A percentile compares a stretch with the other conserved stretches of the same genome.
These are phyloP conservation scores for Drosophila nikananu DNA, from an alignment of 1,140 invertebrate species.

Conservation along the genomic window DNA sequence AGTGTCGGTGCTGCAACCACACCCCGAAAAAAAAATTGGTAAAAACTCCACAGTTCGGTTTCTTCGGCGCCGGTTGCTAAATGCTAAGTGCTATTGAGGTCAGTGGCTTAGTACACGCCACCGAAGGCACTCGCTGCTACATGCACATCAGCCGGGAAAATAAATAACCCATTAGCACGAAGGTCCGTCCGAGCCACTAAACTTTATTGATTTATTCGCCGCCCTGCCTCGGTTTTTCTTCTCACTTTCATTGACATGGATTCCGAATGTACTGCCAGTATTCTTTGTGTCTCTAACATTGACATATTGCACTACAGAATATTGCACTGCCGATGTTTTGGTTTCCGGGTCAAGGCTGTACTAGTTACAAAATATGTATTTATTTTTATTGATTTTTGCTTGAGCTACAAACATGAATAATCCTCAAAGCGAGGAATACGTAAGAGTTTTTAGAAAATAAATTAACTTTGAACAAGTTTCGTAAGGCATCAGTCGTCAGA, in stretches of 20 bases:
- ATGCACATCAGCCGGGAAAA: conserved; percentile 55
- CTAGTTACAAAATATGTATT: conserved; percentile 1
- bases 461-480: neutral
- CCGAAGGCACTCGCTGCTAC: conserved; percentile 36
- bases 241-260: conserved; percentile 75
- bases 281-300: conserved; percentile 50
- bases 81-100: conserved; percentile 71
- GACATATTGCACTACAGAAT: conserved; percentile 35
- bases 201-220: conserved; percentile 73
- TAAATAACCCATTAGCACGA: conserved; percentile 82
- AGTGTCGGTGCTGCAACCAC: conserved; percentile 68
- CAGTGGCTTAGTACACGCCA: conserved; percentile 75
- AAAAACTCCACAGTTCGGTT: conserved; percentile 49
- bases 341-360: conserved; percentile 29
- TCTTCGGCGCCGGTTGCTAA: conserved; percentile 46
- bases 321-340: conserved; percentile 20
- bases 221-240: conserved; percentile 54
- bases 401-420: conserved; percentile 1
- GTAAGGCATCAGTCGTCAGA: neutral
- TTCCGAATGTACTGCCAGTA: conserved; percentile 19
- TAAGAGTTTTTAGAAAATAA: neutral
- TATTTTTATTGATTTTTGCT: conserved; percentile 34
- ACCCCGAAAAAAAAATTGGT: conserved; percentile 40
- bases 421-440: neutral
- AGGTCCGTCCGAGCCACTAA: conserved; percentile 55